Base-by-base conservation (phyloP, 2,888 invertebrate genomes). In the Mamestra brassicae region DNA sequence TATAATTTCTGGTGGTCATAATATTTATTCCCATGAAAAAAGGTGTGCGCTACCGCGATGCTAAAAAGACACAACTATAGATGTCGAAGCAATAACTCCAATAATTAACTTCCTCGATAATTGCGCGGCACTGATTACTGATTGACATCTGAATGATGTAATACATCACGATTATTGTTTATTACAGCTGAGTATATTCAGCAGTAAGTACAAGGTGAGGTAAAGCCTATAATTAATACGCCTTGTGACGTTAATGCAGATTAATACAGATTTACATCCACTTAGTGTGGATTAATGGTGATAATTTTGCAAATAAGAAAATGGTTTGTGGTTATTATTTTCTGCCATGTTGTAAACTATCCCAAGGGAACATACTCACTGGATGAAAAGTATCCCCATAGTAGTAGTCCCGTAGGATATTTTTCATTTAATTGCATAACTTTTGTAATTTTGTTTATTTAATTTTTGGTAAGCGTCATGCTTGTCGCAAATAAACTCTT, bases 61-160 rank as follows among this genome's bases (percentile, higher is more conserved):
- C n/a, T 54, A 54, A 54, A 54, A 26, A 3, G n/a, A 54, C 0
- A 54, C 3, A 0, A 54, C 54, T 54, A 10, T 45, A 10, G 38
- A 62, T 57, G 47, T 71, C 71, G 65, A 69, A 69, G 72, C 63
- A 63, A 63, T 73, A 68, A 64, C 36, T 68, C 60, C 50, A 74
- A 68, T 61, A 76, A 71, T 83, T 74, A 71, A 66, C 58, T 57
- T 65, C 26, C 0, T 17, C 10, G 15, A 52, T 79, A 73, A 71
- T 62, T 63, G 26, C 74, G 47, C n/a, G 62, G 36, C 64, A 75
- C 71, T 85, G 72, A 45, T 7, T 52, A 34, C 26, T 84, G 84
- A 85, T 81, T 84, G 86, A 73, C 81, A 71, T 62, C 38, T 78
- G 79, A 79, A 79, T 86, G 52, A 61, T 68, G 57, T 65, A 71